Base-by-base conservation (phyloP, 2,888 invertebrate species). In the Drosophila quasianomalipes region DNA sequence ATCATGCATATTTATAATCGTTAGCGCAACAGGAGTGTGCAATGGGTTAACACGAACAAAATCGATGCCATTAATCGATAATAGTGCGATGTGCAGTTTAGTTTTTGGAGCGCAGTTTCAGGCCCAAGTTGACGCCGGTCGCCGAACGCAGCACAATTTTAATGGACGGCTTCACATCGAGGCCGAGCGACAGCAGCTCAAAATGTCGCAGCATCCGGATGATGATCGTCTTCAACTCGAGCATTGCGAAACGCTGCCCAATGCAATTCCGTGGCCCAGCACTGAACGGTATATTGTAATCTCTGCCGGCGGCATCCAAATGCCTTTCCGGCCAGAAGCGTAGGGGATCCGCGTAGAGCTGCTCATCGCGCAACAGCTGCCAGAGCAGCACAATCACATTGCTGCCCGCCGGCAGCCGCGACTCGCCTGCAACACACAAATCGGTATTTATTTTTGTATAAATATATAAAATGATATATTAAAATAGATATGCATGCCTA, bases 181-280 rank as follows among this genome's bases (percentile, higher is more conserved):
- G 71, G 6, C 93, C 93, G 52, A 91, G 49, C 0, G 93, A 86
- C 1, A 92, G 49, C 2, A 93, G 68, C 67, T 92, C 92, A 74
- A 81, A 93, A 58, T 91, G 69, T 0, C 86, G 79, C 62, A 93
- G 39, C 49, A 93, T 73, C 55, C 92, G 92, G 4, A 85, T 84
- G 7, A 93, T 51, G 31, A 92, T 84, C 16, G 90, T 88, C 57
- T 93, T 92, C 41, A 93, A 79, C 71, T 93, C 92, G 10, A 90
- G 75, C 53, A 91, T 54, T 0, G 93, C 93, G 75, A 91, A 92
- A n/a, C 89, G 89, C 54, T 93, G 93, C 0, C 93, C 93, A 67
- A 93, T 91, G 67, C 93, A 93, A 70, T 93, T 96, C 58, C 96
- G 94, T 0, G 95, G 95, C 4, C 93, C 93, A 9, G 93, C 93